phyloP scores from a whole-genome alignment of 2,113 vertebrate species.

The Tragelaphus scriptus region DNA sequence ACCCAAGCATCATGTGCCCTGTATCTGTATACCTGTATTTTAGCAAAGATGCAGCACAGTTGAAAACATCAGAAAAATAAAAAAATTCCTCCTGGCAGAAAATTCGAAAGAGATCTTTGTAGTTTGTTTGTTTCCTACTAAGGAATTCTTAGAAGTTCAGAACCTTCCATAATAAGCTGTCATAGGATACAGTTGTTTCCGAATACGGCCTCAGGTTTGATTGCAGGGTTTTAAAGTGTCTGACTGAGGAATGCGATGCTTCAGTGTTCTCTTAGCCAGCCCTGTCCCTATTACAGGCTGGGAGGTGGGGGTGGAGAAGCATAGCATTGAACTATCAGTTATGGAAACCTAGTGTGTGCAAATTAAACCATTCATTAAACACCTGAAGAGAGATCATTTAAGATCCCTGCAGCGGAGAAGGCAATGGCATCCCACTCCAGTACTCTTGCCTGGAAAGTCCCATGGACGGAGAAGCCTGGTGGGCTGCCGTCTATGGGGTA shows the following conservation, averaged over 20 bases:
- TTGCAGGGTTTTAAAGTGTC: constrained; percentile 48
- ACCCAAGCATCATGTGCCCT: not conserved
- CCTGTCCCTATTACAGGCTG: not conserved
- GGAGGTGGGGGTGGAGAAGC: not conserved
- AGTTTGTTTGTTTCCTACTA: constrained; percentile 46
- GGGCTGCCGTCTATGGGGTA: too few species aligned
- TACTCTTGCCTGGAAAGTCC: too few species aligned
- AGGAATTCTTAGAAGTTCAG: constrained; percentile 61
- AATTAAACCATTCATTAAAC: not conserved
- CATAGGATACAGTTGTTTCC: constrained; percentile 65
- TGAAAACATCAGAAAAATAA: not conserved
- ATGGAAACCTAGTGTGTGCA: not conserved
- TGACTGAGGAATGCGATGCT: constrained; percentile 14
- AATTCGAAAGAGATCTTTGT: not conserved
- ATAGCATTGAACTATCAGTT: not conserved
- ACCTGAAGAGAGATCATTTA: not conserved
- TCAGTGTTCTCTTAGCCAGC: not conserved
- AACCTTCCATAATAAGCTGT: constrained; percentile 52
- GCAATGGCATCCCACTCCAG: too few species aligned
- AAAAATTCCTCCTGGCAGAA: not conserved
- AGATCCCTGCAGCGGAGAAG: not conserved
- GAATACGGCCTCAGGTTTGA: constrained; percentile 40
- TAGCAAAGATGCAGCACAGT: not conserved
- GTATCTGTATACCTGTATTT: not conserved
- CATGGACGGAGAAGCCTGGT: too few species aligned